Evolutionary conservation across 2,888 invertebrate genomes (phyloP).

Genomic region (Ophonus ardosiacus): DNA sequence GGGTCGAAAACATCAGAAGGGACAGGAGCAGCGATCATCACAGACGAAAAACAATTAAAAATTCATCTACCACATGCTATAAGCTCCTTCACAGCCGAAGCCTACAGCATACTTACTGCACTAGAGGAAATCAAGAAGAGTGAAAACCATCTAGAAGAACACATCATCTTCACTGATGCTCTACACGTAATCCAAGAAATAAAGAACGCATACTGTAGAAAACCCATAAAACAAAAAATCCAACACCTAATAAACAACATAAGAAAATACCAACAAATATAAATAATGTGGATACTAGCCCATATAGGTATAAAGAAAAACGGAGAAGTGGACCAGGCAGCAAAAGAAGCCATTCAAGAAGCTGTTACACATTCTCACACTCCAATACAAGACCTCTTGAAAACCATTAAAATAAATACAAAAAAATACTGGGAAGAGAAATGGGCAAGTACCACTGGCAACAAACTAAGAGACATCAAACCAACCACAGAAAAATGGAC

Average conservation of each 20-base stretch:
- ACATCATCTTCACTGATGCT: neutral
- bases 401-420: neutral
- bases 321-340: neutral
- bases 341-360: neutral
- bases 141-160: neutral
- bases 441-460: neutral
- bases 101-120: neutral
- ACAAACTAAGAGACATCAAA: neutral
- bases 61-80: neutral
- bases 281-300: neutral
- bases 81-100: slow-evolving; percentile 1
- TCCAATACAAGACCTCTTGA: neutral
- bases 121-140: neutral
- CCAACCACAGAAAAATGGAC: neutral
- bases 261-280: neutral
- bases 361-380: neutral
- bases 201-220: neutral
- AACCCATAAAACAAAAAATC: neutral
- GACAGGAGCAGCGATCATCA: neutral
- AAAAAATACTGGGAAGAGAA: neutral
- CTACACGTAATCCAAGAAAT: neutral
- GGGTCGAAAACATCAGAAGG: neutral
- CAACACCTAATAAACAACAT: neutral
- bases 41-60: neutral
- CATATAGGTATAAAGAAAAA: slow-evolving; percentile 1